Conservation (phyloP, 2,888 invertebrate species). For the Idaea dimidiata region DNA sequence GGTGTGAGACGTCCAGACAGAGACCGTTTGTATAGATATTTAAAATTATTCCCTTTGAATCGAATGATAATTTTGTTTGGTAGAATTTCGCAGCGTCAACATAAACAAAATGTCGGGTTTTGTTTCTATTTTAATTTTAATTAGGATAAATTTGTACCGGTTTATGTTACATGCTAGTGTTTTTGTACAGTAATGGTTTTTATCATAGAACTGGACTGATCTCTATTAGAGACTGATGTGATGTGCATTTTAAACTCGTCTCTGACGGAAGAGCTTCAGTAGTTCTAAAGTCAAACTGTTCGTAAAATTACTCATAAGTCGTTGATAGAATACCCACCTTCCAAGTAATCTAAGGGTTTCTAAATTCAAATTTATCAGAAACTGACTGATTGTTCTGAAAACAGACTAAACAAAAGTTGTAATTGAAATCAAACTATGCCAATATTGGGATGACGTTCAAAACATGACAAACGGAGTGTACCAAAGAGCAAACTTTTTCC, state of each 20-base stretch:
- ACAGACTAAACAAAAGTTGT: conserved; percentile 11
- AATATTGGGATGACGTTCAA: conserved; percentile 31
- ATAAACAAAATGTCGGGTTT: conserved; percentile 36
- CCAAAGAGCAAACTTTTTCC: conserved; percentile 70
- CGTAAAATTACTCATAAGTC: too few relatives aligned
- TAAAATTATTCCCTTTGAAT: conserved; percentile 81
- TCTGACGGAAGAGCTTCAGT: too few relatives aligned
- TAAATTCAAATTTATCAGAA: too few relatives aligned
- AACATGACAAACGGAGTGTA: conserved; percentile 43
- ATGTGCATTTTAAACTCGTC: too few relatives aligned
- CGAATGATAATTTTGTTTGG: conserved; percentile 76
- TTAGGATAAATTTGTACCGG: not conserved
- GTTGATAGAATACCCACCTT: too few relatives aligned
- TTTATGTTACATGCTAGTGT: not conserved
- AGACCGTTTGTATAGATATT: conserved; percentile 69
- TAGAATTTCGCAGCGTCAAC: conserved; percentile 55
- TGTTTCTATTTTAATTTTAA: conserved; percentile 1
- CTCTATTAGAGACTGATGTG: too few relatives aligned
- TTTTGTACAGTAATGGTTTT: not conserved
- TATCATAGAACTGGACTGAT: too few relatives aligned
- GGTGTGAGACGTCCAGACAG: conserved; percentile 67
- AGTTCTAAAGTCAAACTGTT: too few relatives aligned
- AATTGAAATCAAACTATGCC: conserved; percentile 23
- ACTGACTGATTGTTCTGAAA: too few relatives aligned
- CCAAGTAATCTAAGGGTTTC: too few relatives aligned